Evolutionary conservation across 2,797 vertebrate genomes (phyloP), one percentile per base, ranked within the genome.

Genomic region (Microctenopoma lineatum): DNA sequence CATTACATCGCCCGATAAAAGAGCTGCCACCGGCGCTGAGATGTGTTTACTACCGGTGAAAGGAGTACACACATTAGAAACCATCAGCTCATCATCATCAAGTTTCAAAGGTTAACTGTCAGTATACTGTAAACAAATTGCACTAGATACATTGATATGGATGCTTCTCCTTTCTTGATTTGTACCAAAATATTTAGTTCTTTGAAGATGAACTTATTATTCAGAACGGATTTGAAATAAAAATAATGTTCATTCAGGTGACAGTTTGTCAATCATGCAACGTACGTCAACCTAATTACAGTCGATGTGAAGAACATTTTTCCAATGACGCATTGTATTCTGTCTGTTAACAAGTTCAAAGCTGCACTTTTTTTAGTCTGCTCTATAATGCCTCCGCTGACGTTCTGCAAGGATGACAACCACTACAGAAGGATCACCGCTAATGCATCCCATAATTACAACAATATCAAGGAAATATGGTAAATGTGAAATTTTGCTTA

Each of bases 1-100:
- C 64, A 47, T 65, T 62, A 81, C 55, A 58, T 44, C 32, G 32
- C 58, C 36, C 29, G 65, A 66, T 78, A 54, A 66, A 65, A 69
- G 32, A 32, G 51, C 59, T 52, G 18, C n/a, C 9, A 13, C 5
- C 38, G 36, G 39, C 65, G 64, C 66, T 14, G 53, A 66, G 60
- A 64, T 21, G 21, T 21, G 21, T 21, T 21, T 21, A 44, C 42
- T 27, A 55, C 39, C 32, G 2, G 3, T 73, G 27, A 42, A 63
- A 55, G 45, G 12, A 27, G 36, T 54, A 34, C 79, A 45, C 61
- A 45, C 34, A 32, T 7, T 16, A 48, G 16, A 70, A 66, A 29
- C 36, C 45, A 51, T 51, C 42, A 36, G 13, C 34, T 54, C 16
- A 21, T 47, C 3, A 25, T 25, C 21, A 21, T 21, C 21, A 27